phyloP scores from a whole-genome alignment of 2,888 invertebrate genomes.

The Eustalomyia histrio region DNA sequence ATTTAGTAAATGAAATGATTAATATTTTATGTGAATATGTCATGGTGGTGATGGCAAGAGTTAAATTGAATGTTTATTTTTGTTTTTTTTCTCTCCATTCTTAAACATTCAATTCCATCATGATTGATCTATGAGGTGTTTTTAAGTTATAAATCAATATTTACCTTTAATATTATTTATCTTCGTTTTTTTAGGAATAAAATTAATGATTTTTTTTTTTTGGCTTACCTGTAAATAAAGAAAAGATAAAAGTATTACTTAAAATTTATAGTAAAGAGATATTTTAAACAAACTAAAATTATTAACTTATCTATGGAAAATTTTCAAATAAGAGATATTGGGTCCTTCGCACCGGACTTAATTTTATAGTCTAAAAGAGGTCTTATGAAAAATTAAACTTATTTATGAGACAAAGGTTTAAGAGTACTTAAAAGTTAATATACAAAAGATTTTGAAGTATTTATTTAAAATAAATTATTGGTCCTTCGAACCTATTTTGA shows the following conservation, averaged over 20 bases:
- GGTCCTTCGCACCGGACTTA: no score
- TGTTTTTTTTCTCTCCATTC: neutral
- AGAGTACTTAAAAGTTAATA: no score
- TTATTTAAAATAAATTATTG: neutral
- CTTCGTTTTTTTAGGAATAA: neutral
- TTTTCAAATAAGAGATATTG: no score
- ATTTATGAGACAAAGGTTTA: no score
- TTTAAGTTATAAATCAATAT: constrained; percentile 32
- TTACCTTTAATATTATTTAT: constrained; percentile 30
- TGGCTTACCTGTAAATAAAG: constrained; percentile 48
- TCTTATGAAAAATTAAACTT: no score
- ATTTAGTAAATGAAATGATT: constrained; percentile 15
- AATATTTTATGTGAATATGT: constrained; percentile 4
- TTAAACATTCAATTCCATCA: neutral
- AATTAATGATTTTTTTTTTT: constrained; percentile 1
- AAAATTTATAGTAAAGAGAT: neutral
- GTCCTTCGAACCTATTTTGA: neutral
- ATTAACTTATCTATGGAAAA: no score
- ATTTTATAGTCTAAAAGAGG: no score
- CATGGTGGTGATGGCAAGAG: neutral
- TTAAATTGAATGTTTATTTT: constrained; percentile 24
- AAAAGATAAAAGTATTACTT: neutral
- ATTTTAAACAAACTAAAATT: no score
- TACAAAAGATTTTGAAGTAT: no score
- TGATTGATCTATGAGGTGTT: constrained; percentile 22